Conservation (phyloP, 92 coral and sea anemone genomes). For the Epizoanthus fatuus region DNA sequence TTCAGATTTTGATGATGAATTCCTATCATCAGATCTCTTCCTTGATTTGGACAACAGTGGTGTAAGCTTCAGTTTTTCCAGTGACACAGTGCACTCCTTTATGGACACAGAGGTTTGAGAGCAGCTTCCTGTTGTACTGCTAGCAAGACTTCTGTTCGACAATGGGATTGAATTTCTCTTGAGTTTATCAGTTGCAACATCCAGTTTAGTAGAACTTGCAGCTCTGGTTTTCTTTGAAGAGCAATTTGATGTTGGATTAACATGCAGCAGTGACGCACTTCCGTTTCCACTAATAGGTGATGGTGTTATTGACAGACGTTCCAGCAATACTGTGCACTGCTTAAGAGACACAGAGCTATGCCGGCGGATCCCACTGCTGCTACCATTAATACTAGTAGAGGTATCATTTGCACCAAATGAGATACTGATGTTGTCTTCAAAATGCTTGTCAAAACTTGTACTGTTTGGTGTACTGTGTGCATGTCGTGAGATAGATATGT, state of each 20-base stretch:
- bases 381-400: background rate
- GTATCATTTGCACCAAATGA: background rate
- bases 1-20: constrained; percentile 1
- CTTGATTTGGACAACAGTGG: constrained; percentile 63
- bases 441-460: background rate
- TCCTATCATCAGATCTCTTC: constrained; percentile 28
- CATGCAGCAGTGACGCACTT: background rate
- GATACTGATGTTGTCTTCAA: background rate
- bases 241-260: background rate
- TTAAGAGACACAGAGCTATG: background rate
- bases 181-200: background rate
- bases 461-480: constrained; percentile 39
- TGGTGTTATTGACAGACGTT: constrained; percentile 20
- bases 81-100: constrained; percentile 78
- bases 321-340: constrained; percentile 25
- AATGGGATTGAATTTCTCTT: constrained; percentile 22
- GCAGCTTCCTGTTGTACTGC: background rate
- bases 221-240: background rate
- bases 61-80: constrained; percentile 75
- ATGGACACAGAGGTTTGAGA: constrained; percentile 29
- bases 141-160: background rate
- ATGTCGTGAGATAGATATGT: background rate
- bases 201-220: background rate
- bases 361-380: background rate
- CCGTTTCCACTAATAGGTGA: background rate